Evolutionary conservation across 30 jellyfish, hydroid and myxozoan genomes (phyloP).

Genomic region (Aurelia sp.): DNA sequence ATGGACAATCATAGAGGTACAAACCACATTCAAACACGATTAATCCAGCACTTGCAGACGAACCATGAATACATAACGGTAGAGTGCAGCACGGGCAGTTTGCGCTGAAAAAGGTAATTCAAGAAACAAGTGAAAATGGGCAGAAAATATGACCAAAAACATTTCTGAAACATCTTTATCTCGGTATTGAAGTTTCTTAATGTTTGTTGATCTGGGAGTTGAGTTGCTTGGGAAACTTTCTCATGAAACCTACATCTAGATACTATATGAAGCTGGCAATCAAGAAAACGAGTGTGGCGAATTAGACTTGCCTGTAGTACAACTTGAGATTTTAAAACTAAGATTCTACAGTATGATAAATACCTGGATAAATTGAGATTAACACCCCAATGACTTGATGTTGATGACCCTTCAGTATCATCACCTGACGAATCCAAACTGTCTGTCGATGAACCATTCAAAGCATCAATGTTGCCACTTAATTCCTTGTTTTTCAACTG

Average conservation of each 20-base stretch:
- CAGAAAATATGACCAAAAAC: no score
- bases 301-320: no score
- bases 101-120: constrained; percentile 35
- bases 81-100: constrained; percentile 86
- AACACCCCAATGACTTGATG: constrained; percentile 73
- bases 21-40: constrained; percentile 91
- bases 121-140: no score
- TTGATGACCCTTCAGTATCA: constrained; percentile 3
- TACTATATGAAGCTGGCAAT: no score
- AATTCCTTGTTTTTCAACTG: constrained; percentile 49
- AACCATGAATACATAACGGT: constrained; percentile 82
- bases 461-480: constrained; percentile 7
- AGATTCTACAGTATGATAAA: neutral
- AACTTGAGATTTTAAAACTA: no score
- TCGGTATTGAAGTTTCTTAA: no score
- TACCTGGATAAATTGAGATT: constrained; percentile 56
- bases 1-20: constrained; percentile 4
- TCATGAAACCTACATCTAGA: no score
- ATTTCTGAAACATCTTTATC: no score
- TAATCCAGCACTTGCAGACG: constrained; percentile 86
- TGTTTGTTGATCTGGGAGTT: no score
- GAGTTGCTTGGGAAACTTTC: no score
- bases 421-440: neutral
- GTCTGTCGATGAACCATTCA: constrained; percentile 3
- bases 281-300: no score